phyloP scores from a whole-genome alignment of 2,797 vertebrate genomes.

The Lophotriccus pileatus region DNA sequence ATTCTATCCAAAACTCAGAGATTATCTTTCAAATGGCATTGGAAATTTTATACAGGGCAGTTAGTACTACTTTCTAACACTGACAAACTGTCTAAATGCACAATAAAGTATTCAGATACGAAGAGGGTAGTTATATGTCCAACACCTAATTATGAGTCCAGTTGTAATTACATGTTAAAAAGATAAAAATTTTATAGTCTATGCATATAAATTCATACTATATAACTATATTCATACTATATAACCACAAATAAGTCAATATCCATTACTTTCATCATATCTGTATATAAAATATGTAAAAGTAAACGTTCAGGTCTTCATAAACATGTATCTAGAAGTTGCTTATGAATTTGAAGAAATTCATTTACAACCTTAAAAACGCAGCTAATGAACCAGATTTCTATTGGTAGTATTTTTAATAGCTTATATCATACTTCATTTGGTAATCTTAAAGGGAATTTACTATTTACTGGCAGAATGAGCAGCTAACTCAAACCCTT shows the following conservation, averaged over 20 bases:
- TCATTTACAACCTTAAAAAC: neutral
- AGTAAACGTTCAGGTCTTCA: neutral
- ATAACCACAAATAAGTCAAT: neutral
- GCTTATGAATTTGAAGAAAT: neutral
- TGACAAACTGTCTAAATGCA: neutral
- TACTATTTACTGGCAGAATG: neutral
- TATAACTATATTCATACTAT: neutral
- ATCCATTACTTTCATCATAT: neutral
- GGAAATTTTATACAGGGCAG: neutral
- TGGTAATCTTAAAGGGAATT: neutral
- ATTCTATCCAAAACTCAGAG: neutral
- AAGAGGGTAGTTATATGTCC: neutral
- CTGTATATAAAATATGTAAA: neutral
- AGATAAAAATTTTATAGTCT: neutral
- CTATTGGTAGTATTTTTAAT: neutral
- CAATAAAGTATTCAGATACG: neutral
- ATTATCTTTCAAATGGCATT: neutral
- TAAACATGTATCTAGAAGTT: neutral
- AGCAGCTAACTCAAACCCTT: neutral
- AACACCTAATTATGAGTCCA: neutral
- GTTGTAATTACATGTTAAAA: neutral
- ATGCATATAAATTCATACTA: neutral
- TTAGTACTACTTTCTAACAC: neutral
- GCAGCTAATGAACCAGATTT: neutral
- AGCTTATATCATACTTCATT: neutral